Percentiles rank a stretch among this genome's conserved stretches.
Conservation (phyloP, 2,113 vertebrate genomes). For the Dermatemys mawii region DNA sequence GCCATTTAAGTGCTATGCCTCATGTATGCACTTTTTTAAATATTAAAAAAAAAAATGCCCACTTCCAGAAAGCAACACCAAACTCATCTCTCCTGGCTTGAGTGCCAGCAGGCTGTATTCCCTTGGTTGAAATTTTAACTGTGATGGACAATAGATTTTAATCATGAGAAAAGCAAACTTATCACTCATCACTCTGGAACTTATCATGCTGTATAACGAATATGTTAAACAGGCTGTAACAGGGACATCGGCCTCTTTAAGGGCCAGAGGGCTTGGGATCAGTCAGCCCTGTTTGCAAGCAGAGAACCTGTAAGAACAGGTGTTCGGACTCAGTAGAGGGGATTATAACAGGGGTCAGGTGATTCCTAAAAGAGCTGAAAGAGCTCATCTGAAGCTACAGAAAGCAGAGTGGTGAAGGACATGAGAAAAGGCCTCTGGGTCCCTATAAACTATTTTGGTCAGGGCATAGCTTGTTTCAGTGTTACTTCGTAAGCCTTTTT, state of each 20-base stretch:
- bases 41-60: neutral
- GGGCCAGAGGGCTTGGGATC: neutral
- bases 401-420: neutral
- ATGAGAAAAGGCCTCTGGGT: neutral
- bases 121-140: neutral
- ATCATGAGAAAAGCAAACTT: constrained; percentile 29
- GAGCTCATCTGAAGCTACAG: neutral
- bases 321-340: neutral
- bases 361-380: neutral
- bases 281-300: neutral
- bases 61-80: neutral
- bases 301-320: neutral
- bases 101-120: neutral
- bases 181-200: constrained; percentile 6
- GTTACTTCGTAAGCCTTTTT: neutral
- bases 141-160: neutral
- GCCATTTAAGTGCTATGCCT: neutral
- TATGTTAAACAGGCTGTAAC: neutral
- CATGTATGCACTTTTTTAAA: neutral
- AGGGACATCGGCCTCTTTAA: neutral
- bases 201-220: neutral
- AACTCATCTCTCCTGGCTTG: neutral
- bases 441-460: neutral
- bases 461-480: neutral
- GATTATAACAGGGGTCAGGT: neutral